Evolutionary conservation across 2,888 invertebrate genomes (phyloP).

Genomic region (Mesoligia furuncula): DNA sequence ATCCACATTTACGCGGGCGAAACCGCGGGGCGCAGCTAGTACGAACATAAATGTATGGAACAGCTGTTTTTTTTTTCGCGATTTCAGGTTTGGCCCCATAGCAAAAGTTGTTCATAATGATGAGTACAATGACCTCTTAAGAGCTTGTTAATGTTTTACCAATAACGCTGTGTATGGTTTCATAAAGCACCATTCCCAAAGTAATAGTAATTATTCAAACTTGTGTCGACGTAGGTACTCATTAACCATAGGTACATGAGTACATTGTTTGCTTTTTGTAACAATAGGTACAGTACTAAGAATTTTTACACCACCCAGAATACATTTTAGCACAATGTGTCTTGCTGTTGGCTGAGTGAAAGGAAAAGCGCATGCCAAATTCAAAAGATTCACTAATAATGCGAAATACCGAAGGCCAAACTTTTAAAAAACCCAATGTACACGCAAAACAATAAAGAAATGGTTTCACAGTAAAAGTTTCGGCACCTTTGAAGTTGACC

Average conservation of each 20-base stretch:
- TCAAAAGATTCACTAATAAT: conserved; percentile 48
- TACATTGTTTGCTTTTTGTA: conserved; percentile 4
- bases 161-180: no score
- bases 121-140: no score
- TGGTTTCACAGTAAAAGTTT: conserved; percentile 60
- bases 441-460: conserved; percentile 43
- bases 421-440: conserved; percentile 13
- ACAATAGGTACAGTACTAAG: conserved; percentile 15
- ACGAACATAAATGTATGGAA: no score
- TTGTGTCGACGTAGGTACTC: neutral
- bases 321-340: conserved; percentile 21
- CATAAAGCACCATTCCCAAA: neutral
- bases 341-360: conserved; percentile 32
- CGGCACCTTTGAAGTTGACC: conserved; percentile 74
- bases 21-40: no score
- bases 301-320: conserved; percentile 29
- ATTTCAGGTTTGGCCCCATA: no score
- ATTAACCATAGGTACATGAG: neutral
- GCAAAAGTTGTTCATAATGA: no score
- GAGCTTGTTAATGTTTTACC: no score
- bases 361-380: conserved; percentile 22
- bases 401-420: conserved; percentile 40
- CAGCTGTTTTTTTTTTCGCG: no score
- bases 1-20: no score
- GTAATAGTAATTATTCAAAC: no score